Evolutionary conservation across 1,140 invertebrate species (phyloP), one percentile per base, ranked within the genome.

Genomic region (Melanaphis sacchari): DNA sequence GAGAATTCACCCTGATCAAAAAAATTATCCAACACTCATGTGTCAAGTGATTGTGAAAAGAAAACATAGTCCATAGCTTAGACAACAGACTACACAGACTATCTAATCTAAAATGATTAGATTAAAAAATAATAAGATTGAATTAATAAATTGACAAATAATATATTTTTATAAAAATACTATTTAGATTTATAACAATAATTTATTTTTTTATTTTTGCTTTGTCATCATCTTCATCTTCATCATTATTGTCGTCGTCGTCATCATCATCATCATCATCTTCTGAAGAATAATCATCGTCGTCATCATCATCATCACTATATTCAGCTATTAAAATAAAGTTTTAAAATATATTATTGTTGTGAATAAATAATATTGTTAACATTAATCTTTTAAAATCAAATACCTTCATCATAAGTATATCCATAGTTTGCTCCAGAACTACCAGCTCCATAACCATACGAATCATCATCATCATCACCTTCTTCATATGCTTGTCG

Each of bases 401-500:
- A 46, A 46, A 46, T 84, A 93, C 91, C 76, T 95, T 95, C 94
- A 94, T 94, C 94, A 94, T 94, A 95, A 94, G 94, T 94, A 93
- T 95, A 95, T 94, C 95, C 95, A 93, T 95, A 95, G 54, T 93
- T 82, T 52, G 94, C 89, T 90, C 94, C 94, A 49, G 94, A 94
- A 46, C 93, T 96, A 89, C 96, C 96, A 94, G 96, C 96, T 31
- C 96, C 96, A 24, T 95, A 94, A 94, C 94, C 81, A 95, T 94
- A 90, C 26, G 93, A 93, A 22, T 94, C 95, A 94, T 94, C 96
- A 94, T 96, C 96, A 94, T 97, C 96, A 94, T 96, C 96, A 89
- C 96, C 96, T 93, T 96, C 95, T 82, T 94, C 95, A 94, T 97
- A 96, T 94, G 96, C 97, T 95, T 98, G 97, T 76, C 98, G 96